A percentile compares a stretch with the other conserved stretches of the same genome.
These are phyloP conservation scores for Fundulus diaphanus DNA, from an alignment of 2,797 vertebrate species.

Conservation along the genomic window DNA sequence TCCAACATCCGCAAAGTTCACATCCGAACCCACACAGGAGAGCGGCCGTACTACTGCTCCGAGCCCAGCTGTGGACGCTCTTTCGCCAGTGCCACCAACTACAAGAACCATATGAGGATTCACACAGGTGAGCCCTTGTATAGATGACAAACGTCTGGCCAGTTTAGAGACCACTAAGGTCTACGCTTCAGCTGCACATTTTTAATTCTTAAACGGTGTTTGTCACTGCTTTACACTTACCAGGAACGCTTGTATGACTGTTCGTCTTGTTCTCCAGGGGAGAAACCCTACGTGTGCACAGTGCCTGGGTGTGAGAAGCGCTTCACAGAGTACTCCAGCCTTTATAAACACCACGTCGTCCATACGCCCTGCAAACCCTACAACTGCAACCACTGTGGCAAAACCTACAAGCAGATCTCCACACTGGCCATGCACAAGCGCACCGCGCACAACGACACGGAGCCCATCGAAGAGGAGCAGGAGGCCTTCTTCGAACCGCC, in stretches of 20 bases:
- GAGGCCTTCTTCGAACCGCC: slow-evolving; percentile 96
- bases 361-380: slow-evolving; percentile 99
- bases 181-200: not conserved
- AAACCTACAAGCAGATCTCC: slow-evolving; percentile 99
- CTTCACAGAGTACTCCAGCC: slow-evolving; percentile 99
- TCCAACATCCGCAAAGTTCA: slow-evolving; percentile 99
- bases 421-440: slow-evolving; percentile 98
- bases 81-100: slow-evolving; percentile 98
- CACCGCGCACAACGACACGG: slow-evolving; percentile 96
- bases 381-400: slow-evolving; percentile 98
- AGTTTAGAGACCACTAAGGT: not conserved
- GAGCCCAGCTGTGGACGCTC: slow-evolving; percentile 97
- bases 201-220: no score
- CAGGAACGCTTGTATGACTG: no score
- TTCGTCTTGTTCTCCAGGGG: slow-evolving; percentile 78
- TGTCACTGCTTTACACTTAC: no score
- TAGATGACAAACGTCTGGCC: not conserved
- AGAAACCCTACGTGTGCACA: slow-evolving; percentile 98
- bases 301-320: slow-evolving; percentile 98
- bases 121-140: slow-evolving; percentile 87
- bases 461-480: slow-evolving; percentile 97
- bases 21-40: slow-evolving; percentile 98
- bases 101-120: slow-evolving; percentile 99
- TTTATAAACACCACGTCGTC: slow-evolving; percentile 99
- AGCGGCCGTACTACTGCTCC: slow-evolving; percentile 97